A percentile compares a stretch with the other conserved stretches of the same genome.
phyloP scores from a whole-genome alignment of 1,140 invertebrate genomes.

The Penaeus chinensis region DNA sequence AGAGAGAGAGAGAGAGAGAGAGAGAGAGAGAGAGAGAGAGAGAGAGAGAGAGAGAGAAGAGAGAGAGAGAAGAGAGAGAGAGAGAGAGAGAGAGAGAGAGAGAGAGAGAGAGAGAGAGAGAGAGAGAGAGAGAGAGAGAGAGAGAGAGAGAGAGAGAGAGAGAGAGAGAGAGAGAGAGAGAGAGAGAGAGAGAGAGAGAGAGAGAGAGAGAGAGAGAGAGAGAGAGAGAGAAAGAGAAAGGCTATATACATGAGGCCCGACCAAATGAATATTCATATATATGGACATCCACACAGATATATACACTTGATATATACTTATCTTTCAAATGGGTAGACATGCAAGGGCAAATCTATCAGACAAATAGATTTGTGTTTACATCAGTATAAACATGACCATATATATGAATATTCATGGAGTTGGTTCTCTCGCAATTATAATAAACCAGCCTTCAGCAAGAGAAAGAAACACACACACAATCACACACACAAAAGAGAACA shows the following conservation, averaged over 20 bases:
- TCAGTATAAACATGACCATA: background rate
- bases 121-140: conserved; percentile 12
- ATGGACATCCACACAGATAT: background rate
- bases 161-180: background rate
- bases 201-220: too few species aligned
- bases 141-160: conserved; percentile 12
- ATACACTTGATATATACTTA: too few species aligned
- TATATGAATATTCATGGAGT: too few species aligned
- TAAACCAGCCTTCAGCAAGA: background rate
- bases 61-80: background rate
- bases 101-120: conserved; percentile 12
- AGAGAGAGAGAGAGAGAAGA: conserved; percentile 12
- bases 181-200: too few species aligned
- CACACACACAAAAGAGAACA: background rate
- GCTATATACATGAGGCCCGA: background rate
- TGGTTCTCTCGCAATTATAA: too few species aligned
- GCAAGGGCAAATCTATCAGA: too few species aligned
- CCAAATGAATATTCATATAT: background rate
- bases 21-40: conserved; percentile 12
- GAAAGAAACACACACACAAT: background rate
- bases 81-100: conserved; percentile 12
- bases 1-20: conserved; percentile 12
- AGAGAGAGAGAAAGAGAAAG: too few species aligned
- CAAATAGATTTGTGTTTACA: background rate
- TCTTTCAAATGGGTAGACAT: too few species aligned